These are phyloP conservation scores for Meloidogyne exigua DNA, from an alignment of 1,140 invertebrate genomes.

Conservation along the genomic window DNA sequence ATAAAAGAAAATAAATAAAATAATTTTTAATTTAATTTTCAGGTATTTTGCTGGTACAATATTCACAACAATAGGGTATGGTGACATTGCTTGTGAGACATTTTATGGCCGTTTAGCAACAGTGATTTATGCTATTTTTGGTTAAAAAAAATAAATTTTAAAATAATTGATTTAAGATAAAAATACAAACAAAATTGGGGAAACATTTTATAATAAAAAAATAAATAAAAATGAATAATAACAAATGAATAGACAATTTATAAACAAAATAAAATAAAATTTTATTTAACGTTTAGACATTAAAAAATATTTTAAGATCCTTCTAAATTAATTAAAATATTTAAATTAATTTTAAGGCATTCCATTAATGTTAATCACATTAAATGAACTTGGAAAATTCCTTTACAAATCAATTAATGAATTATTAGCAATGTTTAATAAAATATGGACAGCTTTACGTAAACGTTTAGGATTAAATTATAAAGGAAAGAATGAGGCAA, in stretches of 20 bases:
- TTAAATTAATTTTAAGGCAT: constrained; percentile 79
- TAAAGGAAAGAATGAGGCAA: constrained; percentile 20
- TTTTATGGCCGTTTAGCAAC: constrained; percentile 86
- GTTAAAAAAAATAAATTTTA: constrained; percentile 62
- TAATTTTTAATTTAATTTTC: not conserved
- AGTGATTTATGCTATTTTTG: constrained; percentile 90
- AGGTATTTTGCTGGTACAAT: constrained; percentile 57
- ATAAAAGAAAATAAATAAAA: too few relatives aligned
- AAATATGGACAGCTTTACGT: not conserved
- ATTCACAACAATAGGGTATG: constrained; percentile 73
- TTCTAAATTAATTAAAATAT: not conserved
- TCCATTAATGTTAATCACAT: constrained; percentile 85
- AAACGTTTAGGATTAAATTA: constrained; percentile 14
- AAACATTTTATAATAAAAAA: too few relatives aligned
- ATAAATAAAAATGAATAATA: too few relatives aligned
- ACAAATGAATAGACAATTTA: not conserved
- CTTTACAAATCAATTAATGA: constrained; percentile 77
- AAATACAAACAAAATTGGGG: too few relatives aligned
- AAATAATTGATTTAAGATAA: not conserved
- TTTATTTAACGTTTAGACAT: constrained; percentile 21
- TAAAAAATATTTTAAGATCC: too few relatives aligned
- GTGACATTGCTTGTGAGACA: constrained; percentile 89
- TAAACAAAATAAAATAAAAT: constrained; percentile 15
- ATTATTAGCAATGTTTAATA: constrained; percentile 25
- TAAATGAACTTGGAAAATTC: constrained; percentile 90